Conservation (phyloP, 2,113 vertebrate genomes). For the Aegithalos caudatus region DNA sequence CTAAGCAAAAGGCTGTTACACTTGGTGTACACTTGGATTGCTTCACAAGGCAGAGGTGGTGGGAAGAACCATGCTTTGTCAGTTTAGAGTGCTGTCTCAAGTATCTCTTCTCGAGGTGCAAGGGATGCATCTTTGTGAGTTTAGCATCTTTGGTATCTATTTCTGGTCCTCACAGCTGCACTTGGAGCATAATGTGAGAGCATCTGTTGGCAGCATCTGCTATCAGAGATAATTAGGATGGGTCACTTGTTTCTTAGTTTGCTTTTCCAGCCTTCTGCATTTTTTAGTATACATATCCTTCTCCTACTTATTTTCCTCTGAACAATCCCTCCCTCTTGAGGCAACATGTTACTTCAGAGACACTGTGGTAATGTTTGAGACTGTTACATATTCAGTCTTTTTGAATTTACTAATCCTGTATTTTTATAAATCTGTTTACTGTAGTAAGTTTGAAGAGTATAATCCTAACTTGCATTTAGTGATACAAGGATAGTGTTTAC, state of each 20-base stretch:
- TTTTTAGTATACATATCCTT: not conserved
- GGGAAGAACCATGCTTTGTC: not conserved
- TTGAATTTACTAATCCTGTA: not conserved
- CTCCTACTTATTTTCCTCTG: not conserved
- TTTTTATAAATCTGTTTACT: not conserved
- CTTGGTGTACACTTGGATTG: not conserved
- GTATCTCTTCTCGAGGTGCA: not conserved
- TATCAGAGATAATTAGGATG: slow-evolving; percentile 28
- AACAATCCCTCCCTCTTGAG: not conserved
- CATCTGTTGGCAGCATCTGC: slow-evolving; percentile 55
- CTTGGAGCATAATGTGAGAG: slow-evolving; percentile 12
- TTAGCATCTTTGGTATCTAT: not conserved
- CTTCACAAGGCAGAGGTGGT: not conserved
- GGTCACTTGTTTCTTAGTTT: slow-evolving; percentile 38
- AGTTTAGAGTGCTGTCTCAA: not conserved
- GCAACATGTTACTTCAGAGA: not conserved
- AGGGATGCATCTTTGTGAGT: not conserved
- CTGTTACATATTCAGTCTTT: not conserved
- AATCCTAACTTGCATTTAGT: not conserved
- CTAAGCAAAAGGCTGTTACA: not conserved
- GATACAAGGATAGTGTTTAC: not conserved
- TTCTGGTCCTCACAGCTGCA: slow-evolving; percentile 21
- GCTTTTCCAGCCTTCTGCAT: not conserved
- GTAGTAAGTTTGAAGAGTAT: not conserved
- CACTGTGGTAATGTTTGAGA: not conserved